Conservation (phyloP, 2,888 invertebrate species). For the Orthosia incerta region DNA sequence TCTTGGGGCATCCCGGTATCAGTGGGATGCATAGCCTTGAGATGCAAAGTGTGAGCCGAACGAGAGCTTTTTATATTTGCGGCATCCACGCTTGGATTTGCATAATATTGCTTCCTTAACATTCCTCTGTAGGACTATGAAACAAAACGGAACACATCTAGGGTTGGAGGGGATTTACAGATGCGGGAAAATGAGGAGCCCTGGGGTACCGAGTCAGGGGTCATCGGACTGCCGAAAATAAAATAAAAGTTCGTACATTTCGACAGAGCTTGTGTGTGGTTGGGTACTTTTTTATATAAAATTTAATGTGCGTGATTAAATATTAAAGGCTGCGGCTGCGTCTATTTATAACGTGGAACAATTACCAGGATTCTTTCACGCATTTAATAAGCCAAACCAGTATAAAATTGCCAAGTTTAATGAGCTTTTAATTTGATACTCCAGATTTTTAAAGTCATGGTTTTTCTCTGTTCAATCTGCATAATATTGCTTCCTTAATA, state of each 20-base stretch:
- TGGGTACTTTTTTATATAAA: conserved; percentile 35
- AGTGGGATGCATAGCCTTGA: conserved; percentile 90
- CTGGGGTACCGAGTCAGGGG: conserved; percentile 42
- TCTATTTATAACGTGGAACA: conserved; percentile 30
- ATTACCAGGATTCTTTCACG: conserved; percentile 31
- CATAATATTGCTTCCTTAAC: conserved; percentile 91
- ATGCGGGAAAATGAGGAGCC: conserved; percentile 51
- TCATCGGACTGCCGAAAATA: conserved; percentile 54
- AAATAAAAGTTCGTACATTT: conserved; percentile 52
- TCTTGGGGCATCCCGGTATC: conserved; percentile 87
- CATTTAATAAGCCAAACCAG: conserved; percentile 3
- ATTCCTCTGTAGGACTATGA: conserved; percentile 83
- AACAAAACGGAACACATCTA: conserved; percentile 79
- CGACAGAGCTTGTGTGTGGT: conserved; percentile 36
- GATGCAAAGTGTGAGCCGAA: conserved; percentile 88
- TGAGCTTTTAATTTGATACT: conserved; percentile 57
- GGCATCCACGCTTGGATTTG: conserved; percentile 88
- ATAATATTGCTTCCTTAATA: conserved; percentile 90
- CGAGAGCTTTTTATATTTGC: conserved; percentile 90
- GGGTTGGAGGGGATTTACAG: conserved; percentile 65
- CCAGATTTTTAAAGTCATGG: conserved; percentile 58
- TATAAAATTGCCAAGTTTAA: conserved; percentile 24
- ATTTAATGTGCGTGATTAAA: conserved; percentile 49
- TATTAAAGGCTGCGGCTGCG: conserved; percentile 30
- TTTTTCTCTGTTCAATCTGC: conserved; percentile 79